phyloP scores from a whole-genome alignment of 2,888 invertebrate genomes.

The Pheosia gnoma region DNA sequence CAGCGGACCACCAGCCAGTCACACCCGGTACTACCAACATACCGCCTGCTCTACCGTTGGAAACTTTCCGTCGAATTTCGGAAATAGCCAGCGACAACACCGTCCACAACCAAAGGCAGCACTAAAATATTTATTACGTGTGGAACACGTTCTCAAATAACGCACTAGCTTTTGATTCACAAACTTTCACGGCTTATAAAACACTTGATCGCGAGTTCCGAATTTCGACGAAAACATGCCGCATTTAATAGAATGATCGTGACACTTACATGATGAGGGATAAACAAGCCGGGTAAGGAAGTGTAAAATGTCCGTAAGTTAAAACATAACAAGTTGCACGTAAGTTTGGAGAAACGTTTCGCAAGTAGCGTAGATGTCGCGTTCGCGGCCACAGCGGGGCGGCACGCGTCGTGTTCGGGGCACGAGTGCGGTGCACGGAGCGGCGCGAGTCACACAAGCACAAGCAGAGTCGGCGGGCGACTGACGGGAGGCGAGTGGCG shows the following conservation, averaged over 20 bases:
- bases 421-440: constrained; percentile 83
- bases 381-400: constrained; percentile 85
- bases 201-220: constrained; percentile 77
- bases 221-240: constrained; percentile 73
- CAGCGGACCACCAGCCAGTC: constrained; percentile 53
- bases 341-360: constrained; percentile 79
- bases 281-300: constrained; percentile 83
- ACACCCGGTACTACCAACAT: constrained; percentile 53
- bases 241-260: constrained; percentile 77
- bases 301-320: constrained; percentile 77
- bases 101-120: constrained; percentile 60
- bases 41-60: constrained; percentile 63
- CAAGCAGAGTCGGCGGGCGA: constrained; percentile 85
- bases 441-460: constrained; percentile 84
- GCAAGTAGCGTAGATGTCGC: constrained; percentile 85
- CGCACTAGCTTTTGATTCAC: constrained; percentile 72
- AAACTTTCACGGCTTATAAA: constrained; percentile 74
- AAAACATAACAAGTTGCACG: constrained; percentile 81
- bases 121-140: constrained; percentile 46
- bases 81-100: constrained; percentile 67
- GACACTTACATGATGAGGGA: constrained; percentile 83
- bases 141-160: constrained; percentile 54
- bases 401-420: constrained; percentile 83
- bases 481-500: constrained; percentile 78
- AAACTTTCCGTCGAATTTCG: constrained; percentile 78